Evolutionary conservation across 2,113 vertebrate genomes (phyloP), one percentile per base, ranked within the genome.

Genomic region (Heptranchias perlo): DNA sequence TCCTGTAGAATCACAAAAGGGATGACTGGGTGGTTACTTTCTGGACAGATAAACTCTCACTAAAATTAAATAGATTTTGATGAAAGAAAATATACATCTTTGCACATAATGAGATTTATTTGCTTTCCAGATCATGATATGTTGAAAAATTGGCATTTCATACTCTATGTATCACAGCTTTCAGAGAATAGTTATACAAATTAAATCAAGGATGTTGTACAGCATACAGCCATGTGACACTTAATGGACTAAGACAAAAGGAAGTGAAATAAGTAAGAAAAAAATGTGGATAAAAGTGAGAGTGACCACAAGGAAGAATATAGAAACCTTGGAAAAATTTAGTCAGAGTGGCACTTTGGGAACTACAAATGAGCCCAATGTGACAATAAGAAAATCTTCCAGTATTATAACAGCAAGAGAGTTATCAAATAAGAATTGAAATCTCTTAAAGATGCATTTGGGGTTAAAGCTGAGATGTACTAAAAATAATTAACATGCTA

Each of bases 141-240:
- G 6, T 8, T 61, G 11, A 61, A 91, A 61, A 16, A 91, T 61
- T 91, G 52, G 87, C 28, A 61, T 61, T 61, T n/a, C 35, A 21
- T 14, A 91, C 28, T 89, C 52, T 54, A 58, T n/a, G n/a, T 31
- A 18, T n/a, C n/a, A 35, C 31, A 61, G 18, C 18, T 93, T 93
- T 62, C 58, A 44, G n/a, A 93, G 58, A 93, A 93, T 93, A 93
- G 89, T 62, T 82, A 23, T 62, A 61, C 61, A 62, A 47, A 82
- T 82, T 44, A 44, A 47, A 44, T 28, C 67, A 69, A 31, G 5
- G 4, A 31, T 31, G 28, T 4, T 69, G 28, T 69, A 69, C 25
- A 73, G 58, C 31, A 73, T 35, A 35, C 31, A 11, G 6, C 11
- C 28, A 7, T 73, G 31, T 73, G 69, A 73, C 28, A 73, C 31